Conservation (phyloP, 2,888 invertebrate genomes). For the Amphipoea oculea region DNA sequence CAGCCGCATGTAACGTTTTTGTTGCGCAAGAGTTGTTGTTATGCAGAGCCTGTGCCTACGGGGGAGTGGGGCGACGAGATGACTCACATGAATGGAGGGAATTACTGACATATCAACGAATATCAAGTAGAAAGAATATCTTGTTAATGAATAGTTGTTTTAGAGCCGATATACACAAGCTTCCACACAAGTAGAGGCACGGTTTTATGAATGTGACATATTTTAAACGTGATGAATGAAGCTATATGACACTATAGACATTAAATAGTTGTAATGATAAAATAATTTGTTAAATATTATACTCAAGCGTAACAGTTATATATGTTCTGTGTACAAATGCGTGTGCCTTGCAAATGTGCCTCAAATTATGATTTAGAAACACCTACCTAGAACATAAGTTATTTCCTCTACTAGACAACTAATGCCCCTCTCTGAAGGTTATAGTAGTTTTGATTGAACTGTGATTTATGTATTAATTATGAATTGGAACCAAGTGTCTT, state of each 20-base stretch:
- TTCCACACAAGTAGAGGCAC: constrained; percentile 54
- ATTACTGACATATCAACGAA: constrained; percentile 74
- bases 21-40: constrained; percentile 95
- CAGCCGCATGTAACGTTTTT: constrained; percentile 95
- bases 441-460: constrained; percentile 38
- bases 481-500: constrained; percentile 58
- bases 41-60: constrained; percentile 93
- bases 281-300: constrained; percentile 46
- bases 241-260: constrained; percentile 42
- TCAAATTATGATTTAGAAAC: constrained; percentile 43
- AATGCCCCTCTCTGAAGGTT: constrained; percentile 34
- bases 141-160: constrained; percentile 31
- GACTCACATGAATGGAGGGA: constrained; percentile 95
- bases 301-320: constrained; percentile 41
- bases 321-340: constrained; percentile 54
- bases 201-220: constrained; percentile 40
- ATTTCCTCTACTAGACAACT: constrained; percentile 20
- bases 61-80: constrained; percentile 97
- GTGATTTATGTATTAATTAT: constrained; percentile 49
- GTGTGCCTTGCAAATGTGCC: constrained; percentile 67
- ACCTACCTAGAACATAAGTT: constrained; percentile 37
- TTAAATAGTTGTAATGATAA: constrained; percentile 29
- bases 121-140: constrained; percentile 38
- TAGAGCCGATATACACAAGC: constrained; percentile 39
- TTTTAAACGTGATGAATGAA: constrained; percentile 47